A percentile compares a stretch with the other conserved stretches of the same genome.
phyloP scores from a whole-genome alignment of 2,113 vertebrate genomes.

The Nestor notabilis region DNA sequence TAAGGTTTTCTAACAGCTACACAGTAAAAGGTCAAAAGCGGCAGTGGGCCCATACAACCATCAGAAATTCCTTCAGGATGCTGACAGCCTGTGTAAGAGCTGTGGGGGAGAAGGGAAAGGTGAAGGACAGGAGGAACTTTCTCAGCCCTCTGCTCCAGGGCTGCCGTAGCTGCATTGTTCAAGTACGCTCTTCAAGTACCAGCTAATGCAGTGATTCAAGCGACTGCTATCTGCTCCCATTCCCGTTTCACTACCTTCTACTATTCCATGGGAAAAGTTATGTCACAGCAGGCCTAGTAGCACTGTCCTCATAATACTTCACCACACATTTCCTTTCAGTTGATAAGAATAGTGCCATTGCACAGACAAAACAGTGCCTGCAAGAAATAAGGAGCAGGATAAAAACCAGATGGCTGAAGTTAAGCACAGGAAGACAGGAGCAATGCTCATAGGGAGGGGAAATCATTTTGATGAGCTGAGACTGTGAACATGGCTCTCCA shows the following conservation, averaged over 20 bases:
- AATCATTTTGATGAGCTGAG: conserved; percentile 51
- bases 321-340: conserved; percentile 29
- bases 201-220: neutral
- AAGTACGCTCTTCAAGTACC: neutral
- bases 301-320: conserved; percentile 12
- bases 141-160: neutral
- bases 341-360: conserved; percentile 41
- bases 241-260: neutral
- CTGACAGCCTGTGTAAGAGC: neutral
- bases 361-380: conserved; percentile 64
- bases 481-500: conserved; percentile 20
- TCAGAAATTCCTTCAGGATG: neutral
- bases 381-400: conserved; percentile 64
- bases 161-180: neutral
- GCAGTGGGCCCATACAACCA: neutral
- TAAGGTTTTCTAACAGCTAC: neutral
- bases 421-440: conserved; percentile 36
- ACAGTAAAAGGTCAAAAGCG: neutral
- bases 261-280: neutral
- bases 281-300: conserved; percentile 34
- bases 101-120: accelerated
- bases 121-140: neutral
- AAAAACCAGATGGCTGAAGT: conserved; percentile 68
- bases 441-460: conserved; percentile 19
- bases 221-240: neutral